These are phyloP conservation scores for Thaumetopoea pityocampa DNA, from an alignment of 1,140 invertebrate genomes.

Conservation along the genomic window DNA sequence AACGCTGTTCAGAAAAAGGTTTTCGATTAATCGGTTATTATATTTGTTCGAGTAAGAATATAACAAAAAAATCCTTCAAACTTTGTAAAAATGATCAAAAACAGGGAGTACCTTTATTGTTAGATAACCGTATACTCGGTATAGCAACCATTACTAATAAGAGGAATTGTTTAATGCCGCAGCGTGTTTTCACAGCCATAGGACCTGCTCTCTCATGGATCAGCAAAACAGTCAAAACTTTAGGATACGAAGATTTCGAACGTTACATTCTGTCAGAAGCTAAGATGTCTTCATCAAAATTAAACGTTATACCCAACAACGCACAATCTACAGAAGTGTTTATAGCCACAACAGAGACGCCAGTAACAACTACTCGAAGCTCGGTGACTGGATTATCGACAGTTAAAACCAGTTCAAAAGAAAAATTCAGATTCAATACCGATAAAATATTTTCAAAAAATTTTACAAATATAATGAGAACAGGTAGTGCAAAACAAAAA, in stretches of 20 bases:
- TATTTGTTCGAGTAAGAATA: constrained; percentile 25
- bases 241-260: neutral
- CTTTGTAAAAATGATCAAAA: constrained; percentile 6
- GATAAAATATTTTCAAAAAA: no score
- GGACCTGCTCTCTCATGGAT: constrained; percentile 34
- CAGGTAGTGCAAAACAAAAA: no score
- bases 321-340: no score
- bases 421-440: no score
- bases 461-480: no score
- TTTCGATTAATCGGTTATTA: constrained; percentile 14
- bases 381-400: no score
- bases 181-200: constrained; percentile 31
- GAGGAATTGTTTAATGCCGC: constrained; percentile 11
- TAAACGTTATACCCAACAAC: no score
- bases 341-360: no score
- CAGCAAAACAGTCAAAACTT: neutral
- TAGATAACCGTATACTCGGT: constrained; percentile 25
- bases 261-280: constrained; percentile 1
- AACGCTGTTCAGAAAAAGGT: constrained; percentile 10
- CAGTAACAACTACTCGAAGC: no score
- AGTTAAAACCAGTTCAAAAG: no score
- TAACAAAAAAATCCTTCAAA: constrained; percentile 5
- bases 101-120: constrained; percentile 37
- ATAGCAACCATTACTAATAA: constrained; percentile 20
- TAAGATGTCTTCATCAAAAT: no score